Evolutionary conservation across 2,113 vertebrate species (phyloP).

Genomic region (Gymnocephalus cernua): DNA sequence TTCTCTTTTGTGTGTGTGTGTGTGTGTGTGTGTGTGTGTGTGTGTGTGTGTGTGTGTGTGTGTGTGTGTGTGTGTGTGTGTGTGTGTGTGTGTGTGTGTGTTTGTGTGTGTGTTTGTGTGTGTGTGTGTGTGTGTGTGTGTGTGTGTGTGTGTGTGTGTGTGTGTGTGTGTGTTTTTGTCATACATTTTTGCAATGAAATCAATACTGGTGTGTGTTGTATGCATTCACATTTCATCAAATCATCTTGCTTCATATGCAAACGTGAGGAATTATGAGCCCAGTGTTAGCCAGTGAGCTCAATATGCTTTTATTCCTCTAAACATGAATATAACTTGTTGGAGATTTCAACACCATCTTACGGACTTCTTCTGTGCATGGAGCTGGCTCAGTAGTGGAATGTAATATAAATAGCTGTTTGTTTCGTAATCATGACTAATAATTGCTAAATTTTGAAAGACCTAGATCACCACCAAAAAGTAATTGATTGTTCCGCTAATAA

Average conservation of each 20-base stretch:
- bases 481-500: slow-evolving; percentile 5
- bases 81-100: too few relatives aligned
- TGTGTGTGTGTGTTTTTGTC: neutral
- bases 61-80: too few relatives aligned
- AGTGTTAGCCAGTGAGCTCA: neutral
- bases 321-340: neutral
- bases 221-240: neutral
- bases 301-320: neutral
- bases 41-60: too few relatives aligned
- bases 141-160: too few relatives aligned
- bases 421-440: neutral
- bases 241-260: neutral
- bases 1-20: too few relatives aligned
- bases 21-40: too few relatives aligned
- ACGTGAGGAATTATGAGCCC: slow-evolving; percentile 1
- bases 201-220: neutral
- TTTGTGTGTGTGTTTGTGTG: too few relatives aligned
- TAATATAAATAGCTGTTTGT: neutral
- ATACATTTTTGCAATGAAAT: neutral
- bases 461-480: neutral
- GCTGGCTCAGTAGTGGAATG: neutral
- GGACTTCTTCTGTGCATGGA: neutral
- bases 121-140: too few relatives aligned
- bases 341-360: neutral
- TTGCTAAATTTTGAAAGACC: neutral